Conservation (phyloP, 2,797 vertebrate species). For the Cheirogaleus major region DNA sequence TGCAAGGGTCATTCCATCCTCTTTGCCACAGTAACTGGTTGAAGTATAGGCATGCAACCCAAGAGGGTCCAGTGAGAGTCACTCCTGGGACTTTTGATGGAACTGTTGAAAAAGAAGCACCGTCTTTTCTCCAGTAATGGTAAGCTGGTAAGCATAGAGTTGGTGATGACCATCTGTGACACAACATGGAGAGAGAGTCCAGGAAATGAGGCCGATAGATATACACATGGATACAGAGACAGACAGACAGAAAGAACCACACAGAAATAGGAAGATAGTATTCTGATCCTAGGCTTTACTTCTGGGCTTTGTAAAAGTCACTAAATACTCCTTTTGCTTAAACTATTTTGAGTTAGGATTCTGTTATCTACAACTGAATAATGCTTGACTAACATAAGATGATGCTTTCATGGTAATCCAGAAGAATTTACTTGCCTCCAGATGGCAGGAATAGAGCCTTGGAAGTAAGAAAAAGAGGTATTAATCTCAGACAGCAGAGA, state of each 20-base stretch:
- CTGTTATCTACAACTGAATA: neutral
- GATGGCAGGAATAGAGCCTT: neutral
- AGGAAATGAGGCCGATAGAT: neutral
- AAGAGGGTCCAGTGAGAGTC: neutral
- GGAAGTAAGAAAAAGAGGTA: neutral
- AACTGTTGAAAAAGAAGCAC: neutral
- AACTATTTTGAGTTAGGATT: slow-evolving; percentile 11
- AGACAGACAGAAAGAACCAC: neutral
- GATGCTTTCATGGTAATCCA: neutral
- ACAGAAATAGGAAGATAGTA: neutral
- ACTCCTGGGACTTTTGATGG: neutral
- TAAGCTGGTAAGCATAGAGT: neutral
- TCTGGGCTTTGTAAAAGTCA: neutral
- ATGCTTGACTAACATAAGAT: neutral
- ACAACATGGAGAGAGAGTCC: neutral
- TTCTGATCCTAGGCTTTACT: neutral
- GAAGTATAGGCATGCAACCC: neutral
- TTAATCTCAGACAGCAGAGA: neutral
- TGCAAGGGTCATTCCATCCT: neutral
- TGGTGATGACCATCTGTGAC: neutral
- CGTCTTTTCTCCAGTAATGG: neutral
- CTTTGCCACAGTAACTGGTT: neutral
- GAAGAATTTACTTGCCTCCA: neutral
- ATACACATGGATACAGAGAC: neutral
- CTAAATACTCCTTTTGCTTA: neutral